Evolutionary conservation across 2,888 invertebrate species (phyloP), one percentile per base, ranked within the genome.

Genomic region (Leptura quadrifasciata): DNA sequence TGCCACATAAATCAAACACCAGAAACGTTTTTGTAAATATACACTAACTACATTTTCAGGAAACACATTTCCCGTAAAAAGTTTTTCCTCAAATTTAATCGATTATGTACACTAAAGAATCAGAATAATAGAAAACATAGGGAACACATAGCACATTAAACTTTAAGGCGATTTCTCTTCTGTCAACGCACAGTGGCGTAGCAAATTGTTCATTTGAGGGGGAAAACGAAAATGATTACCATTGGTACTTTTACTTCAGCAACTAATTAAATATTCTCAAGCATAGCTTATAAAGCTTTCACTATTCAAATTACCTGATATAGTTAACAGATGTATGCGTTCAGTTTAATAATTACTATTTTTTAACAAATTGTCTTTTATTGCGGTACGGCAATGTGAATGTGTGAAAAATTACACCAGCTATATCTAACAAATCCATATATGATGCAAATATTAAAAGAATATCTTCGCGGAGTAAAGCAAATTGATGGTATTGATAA

Each of bases 71-170:
- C 20, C 15, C 18, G 39, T 17, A 9, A 35, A 63, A 20, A 63
- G 18, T 18, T 39, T 18, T 9, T 20, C 10, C 18, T 63, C 15
- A 39, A 63, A 63, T 39, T 18, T 63, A 63, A 39, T 63, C 39
- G 18, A 39, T 17, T 60, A n/a, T 63, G 18, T 31, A 35, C 31
- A 63, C 20, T 63, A 60, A 17, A 63, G 35, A 63, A 18, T 63
- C 39, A 39, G 63, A 35, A 63, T 35, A 31, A 63, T 18, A 64
- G 21, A 74, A 74, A 58, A 69, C 67, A 74, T 74, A 27, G 67
- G 47, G 57, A 74, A 74, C 74, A 74, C 74, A 65, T 35, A 68
- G 21, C 69, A 61, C 74, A 69, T 69, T 47, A 63, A 60, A 69
- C 67, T 27, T 69, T 69, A 35, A 20, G 55, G 64, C 61, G 69